phyloP scores from a whole-genome alignment of 2,888 invertebrate genomes.

The Heliconius cydno region DNA sequence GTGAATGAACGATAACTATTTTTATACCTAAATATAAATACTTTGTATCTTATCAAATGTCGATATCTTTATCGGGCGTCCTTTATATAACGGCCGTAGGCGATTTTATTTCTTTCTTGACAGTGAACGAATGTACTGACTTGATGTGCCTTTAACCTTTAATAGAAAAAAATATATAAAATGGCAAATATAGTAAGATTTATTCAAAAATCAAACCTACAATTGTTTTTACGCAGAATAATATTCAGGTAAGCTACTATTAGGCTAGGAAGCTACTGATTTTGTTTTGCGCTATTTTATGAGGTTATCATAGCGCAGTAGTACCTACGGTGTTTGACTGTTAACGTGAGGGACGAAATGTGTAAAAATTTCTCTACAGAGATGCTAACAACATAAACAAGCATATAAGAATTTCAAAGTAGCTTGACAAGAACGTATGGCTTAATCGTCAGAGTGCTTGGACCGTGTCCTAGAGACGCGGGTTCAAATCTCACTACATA shows the following conservation, averaged over 20 bases:
- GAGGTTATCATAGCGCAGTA: neutral
- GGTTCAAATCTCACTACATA: too few species aligned
- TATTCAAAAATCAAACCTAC: neutral
- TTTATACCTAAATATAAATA: conserved; percentile 1
- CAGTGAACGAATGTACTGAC: conserved; percentile 3
- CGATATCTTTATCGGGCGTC: conserved; percentile 9
- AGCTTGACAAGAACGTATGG: too few species aligned
- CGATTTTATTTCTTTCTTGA: conserved; percentile 11
- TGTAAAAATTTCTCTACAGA: too few species aligned
- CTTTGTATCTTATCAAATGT: conserved; percentile 7
- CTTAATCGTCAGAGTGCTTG: too few species aligned
- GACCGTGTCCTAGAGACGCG: too few species aligned
- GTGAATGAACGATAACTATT: conserved; percentile 1
- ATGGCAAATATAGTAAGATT: neutral
- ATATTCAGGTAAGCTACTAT: neutral
- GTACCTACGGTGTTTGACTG: neutral
- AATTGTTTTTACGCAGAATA: neutral
- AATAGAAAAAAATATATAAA: neutral
- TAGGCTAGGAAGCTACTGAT: too few species aligned
- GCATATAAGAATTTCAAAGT: too few species aligned
- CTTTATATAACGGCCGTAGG: neutral
- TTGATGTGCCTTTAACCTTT: neutral
- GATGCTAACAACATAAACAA: too few species aligned
- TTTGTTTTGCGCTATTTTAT: neutral
- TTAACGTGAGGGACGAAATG: neutral